A percentile compares a stretch with the other conserved stretches of the same genome.
These are phyloP conservation scores for Trinectes maculatus DNA, from an alignment of 2,113 vertebrate genomes.

Conservation along the genomic window DNA sequence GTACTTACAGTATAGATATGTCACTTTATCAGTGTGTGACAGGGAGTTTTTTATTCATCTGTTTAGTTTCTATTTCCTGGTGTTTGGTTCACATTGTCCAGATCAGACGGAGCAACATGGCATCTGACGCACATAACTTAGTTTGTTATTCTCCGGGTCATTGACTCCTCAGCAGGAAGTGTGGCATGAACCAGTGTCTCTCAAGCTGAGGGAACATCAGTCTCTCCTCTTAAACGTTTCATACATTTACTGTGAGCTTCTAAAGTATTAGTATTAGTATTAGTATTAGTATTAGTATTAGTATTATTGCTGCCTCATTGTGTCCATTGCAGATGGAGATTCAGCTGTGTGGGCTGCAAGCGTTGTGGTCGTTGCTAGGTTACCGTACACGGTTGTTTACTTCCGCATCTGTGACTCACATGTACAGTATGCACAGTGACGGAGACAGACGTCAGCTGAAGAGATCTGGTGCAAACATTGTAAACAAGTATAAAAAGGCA, in stretches of 20 bases:
- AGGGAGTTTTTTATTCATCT: too few species aligned
- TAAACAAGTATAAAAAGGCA: not conserved
- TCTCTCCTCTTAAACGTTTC: slow-evolving; percentile 9
- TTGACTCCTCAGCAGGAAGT: slow-evolving; percentile 20
- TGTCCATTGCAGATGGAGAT: not conserved
- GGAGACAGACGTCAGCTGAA: slow-evolving; percentile 1
- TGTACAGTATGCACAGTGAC: not conserved
- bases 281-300: too few species aligned
- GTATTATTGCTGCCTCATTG: slow-evolving; percentile 21
- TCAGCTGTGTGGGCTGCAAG: slow-evolving; percentile 40
- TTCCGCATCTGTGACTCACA: slow-evolving; percentile 32
- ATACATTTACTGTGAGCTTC: slow-evolving; percentile 3
- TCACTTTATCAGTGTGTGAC: too few species aligned
- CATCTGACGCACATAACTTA: slow-evolving; percentile 25
- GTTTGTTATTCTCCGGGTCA: slow-evolving; percentile 4
- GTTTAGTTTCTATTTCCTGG: not conserved
- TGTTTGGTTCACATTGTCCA: not conserved
- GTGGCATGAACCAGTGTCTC: slow-evolving; percentile 34
- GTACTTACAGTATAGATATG: too few species aligned
- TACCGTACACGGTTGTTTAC: slow-evolving; percentile 44
- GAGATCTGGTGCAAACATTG: not conserved
- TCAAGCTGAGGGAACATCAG: not conserved
- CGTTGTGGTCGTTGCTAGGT: slow-evolving; percentile 46
- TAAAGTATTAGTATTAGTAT: slow-evolving; percentile 1
- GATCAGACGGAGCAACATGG: not conserved